A percentile compares a stretch with the other conserved stretches of the same genome.
Conservation (phyloP, 2,888 invertebrate genomes). For the Euzophera pinguis region DNA sequence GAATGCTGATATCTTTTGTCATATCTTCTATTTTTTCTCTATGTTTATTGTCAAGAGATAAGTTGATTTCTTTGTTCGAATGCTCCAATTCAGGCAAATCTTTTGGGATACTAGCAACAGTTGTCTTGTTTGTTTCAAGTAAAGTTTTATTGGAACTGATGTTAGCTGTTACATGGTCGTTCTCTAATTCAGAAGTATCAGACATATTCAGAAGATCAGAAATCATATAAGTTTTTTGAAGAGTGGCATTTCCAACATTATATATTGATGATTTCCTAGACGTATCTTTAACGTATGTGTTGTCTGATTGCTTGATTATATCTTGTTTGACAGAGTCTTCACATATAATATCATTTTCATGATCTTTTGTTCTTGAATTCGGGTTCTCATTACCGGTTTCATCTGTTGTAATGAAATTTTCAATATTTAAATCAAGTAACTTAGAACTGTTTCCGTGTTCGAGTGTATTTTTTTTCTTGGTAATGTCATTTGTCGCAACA, state of each 20-base stretch:
- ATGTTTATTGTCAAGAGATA: conserved; percentile 22
- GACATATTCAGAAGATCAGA: conserved; percentile 52
- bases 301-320: not conserved
- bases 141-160: conserved; percentile 20
- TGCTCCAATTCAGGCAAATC: conserved; percentile 27
- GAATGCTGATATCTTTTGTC: conserved; percentile 14
- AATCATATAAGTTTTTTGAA: conserved; percentile 32
- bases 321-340: not conserved
- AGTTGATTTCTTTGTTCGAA: conserved; percentile 6
- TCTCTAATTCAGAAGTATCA: conserved; percentile 20
- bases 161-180: conserved; percentile 22
- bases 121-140: conserved; percentile 3
- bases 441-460: not conserved
- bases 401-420: not conserved
- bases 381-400: not conserved
- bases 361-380: not conserved
- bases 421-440: not conserved
- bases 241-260: conserved; percentile 8
- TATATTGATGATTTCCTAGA: not conserved
- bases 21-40: conserved; percentile 30
- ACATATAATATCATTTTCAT: not conserved
- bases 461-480: not conserved
- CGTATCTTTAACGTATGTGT: not conserved
- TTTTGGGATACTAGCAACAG: conserved; percentile 22
- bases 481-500: conserved; percentile 21